These are phyloP conservation scores for Drosophila fungiperda DNA, from an alignment of 2,888 invertebrate species.

Conservation along the genomic window DNA sequence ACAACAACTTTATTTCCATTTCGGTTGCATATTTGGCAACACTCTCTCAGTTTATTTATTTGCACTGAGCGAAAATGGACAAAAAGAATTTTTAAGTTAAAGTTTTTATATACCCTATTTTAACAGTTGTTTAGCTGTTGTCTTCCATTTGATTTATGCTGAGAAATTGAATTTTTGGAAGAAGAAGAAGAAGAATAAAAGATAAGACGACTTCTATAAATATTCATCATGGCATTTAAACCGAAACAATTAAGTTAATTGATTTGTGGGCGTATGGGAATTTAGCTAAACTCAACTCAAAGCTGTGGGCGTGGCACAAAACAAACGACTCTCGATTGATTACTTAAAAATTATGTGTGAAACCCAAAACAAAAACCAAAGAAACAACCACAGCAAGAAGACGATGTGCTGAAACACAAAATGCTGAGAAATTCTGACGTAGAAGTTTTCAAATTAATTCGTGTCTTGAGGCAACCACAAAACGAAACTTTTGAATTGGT, in stretches of 20 bases:
- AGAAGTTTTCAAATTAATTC: constrained; percentile 71
- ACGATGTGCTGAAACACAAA: constrained; percentile 4
- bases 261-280: constrained; percentile 54
- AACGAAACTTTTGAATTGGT: constrained; percentile 53
- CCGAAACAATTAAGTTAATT: constrained; percentile 68
- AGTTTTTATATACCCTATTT: constrained; percentile 16
- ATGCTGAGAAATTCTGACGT: constrained; percentile 35
- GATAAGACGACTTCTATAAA: not conserved
- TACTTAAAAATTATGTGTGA: constrained; percentile 78
- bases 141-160: constrained; percentile 45
- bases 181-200: not conserved
- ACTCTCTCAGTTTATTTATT: constrained; percentile 38
- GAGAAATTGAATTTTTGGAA: constrained; percentile 42
- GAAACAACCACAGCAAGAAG: constrained; percentile 10
- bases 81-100: constrained; percentile 25
- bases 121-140: not conserved
- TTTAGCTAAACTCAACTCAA: not conserved
- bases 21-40: constrained; percentile 34
- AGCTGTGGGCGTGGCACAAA: constrained; percentile 7
- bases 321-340: constrained; percentile 59
- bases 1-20: constrained; percentile 58
- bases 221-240: constrained; percentile 22
- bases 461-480: constrained; percentile 57
- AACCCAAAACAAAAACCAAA: constrained; percentile 37
- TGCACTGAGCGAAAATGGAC: constrained; percentile 13